Percentiles rank a stretch among this genome's conserved stretches.
Evolutionary conservation across 64 coral and sea anemone species (phyloP).

Genomic region (Orbicella faveolata): DNA sequence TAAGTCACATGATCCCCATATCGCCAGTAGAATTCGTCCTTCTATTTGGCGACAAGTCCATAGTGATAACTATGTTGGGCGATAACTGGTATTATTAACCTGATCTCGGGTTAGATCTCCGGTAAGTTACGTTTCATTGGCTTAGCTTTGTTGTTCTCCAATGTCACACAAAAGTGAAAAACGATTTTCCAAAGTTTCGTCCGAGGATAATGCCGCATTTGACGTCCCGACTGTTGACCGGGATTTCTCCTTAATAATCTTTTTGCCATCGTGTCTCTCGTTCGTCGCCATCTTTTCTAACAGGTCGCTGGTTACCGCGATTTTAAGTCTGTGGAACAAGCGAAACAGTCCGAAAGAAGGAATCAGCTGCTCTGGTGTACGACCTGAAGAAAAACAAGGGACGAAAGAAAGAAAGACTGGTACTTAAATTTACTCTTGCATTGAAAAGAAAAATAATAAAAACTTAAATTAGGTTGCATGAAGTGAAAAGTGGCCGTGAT

Average conservation of each 20-base stretch:
- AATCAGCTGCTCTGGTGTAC: not conserved
- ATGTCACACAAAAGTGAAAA: not conserved
- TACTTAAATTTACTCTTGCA: not conserved
- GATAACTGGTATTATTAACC: not conserved
- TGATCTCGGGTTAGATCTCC: too few species aligned
- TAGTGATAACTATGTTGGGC: not conserved
- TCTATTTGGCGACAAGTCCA: too few species aligned
- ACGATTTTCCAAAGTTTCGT: not conserved
- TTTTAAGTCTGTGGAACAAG: not conserved
- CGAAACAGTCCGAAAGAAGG: not conserved
- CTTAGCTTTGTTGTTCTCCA: not conserved
- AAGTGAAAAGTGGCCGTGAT: too few species aligned
- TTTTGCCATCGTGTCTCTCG: not conserved
- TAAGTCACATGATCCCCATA: not conserved
- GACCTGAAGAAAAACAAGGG: not conserved
- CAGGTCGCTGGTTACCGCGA: not conserved
- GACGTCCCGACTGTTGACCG: not conserved
- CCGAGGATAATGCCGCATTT: not conserved
- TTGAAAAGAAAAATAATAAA: not conserved
- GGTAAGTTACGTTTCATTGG: not conserved
- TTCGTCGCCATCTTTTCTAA: not conserved
- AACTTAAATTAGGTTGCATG: not conserved
- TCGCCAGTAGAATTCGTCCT: not conserved
- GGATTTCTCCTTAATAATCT: not conserved
- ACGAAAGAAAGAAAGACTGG: not conserved